phyloP scores from a whole-genome alignment of 2,888 invertebrate species.

The Eledona agricola region DNA sequence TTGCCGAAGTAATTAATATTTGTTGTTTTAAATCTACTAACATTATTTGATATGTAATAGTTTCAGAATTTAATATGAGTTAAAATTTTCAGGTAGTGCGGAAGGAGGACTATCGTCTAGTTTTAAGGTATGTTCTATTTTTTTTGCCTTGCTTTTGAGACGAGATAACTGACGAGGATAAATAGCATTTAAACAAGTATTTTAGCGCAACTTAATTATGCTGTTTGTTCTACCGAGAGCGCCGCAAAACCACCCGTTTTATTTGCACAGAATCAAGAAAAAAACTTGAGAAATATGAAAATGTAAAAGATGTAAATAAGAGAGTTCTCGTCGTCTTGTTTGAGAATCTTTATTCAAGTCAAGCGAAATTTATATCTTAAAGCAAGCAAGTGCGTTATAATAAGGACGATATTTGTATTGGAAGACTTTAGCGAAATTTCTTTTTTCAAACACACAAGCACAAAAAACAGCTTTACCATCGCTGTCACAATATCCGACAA shows the following conservation, averaged over 20 bases:
- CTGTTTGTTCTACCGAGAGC: constrained; percentile 2
- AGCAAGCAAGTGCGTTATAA: constrained; percentile 40
- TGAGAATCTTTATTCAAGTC: constrained; percentile 29
- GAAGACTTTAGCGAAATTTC: constrained; percentile 43
- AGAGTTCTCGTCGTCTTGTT: constrained; percentile 22
- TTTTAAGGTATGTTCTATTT: too few relatives aligned
- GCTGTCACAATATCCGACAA: constrained; percentile 52
- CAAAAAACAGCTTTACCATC: constrained; percentile 47
- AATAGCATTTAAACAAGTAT: too few relatives aligned
- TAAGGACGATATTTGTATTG: constrained; percentile 46
- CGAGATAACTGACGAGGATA: too few relatives aligned
- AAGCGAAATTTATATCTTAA: constrained; percentile 35
- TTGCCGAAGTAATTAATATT: too few relatives aligned
- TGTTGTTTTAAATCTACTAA: too few relatives aligned
- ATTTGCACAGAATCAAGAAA: constrained; percentile 33
- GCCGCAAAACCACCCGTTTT: not conserved
- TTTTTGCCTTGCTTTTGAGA: too few relatives aligned
- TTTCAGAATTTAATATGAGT: too few relatives aligned
- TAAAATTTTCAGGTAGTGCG: too few relatives aligned
- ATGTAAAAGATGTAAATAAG: constrained; percentile 24
- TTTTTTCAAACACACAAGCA: constrained; percentile 41
- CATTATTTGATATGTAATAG: too few relatives aligned
- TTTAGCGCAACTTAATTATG: not conserved
- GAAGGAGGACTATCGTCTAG: too few relatives aligned
- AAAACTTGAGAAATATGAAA: constrained; percentile 23